Base-by-base conservation (phyloP, 2,113 vertebrate genomes). In the Bubo blakistoni region DNA sequence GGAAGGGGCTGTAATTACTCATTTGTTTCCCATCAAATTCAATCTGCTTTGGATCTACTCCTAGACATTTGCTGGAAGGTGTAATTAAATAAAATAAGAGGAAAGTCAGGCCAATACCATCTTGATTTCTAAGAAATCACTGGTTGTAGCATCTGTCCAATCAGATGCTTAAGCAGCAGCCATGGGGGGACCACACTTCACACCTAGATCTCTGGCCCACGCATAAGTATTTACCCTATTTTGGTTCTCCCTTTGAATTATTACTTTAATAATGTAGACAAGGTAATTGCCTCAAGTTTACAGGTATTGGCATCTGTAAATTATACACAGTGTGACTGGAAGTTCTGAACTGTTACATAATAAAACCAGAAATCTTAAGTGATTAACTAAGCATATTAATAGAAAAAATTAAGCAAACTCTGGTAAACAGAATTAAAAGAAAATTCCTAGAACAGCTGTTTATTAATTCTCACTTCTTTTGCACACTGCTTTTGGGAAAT, bases 1-100 rank as follows among this genome's bases (percentile, higher is more conserved):
- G 83, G 83, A 87, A 87, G 87, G 38, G 58, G 57, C 69, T 89
- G 54, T 40, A 91, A 86, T 86, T 81, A 76, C 27, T 84, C 15
- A 5, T 84, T 95, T 86, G 65, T 40, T 97, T 96, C 69, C 73
- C 78, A 93, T 67, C 80, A 94, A 88, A 88, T 76, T 91, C 83
- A 87, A 61, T 87, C 47, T 85, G 66, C 62, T 87, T 88, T 94
- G 96, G 95, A 92, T 87, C 70, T 72, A 61, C 58, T 69, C 83
- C 91, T 79, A 87, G 89, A 57, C 42, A 29, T 87, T 85, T 92
- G 77, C 86, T 87, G 88, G 77, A 94, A 95, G 52, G 73, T 92
- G 70, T 46, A 34, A 95, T 73, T 93, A 94, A 95, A 86, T 46
- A 86, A 88, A 88, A 84, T 51, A 22, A 92, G 71, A 84, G 42